Evolutionary conservation across 2,888 invertebrate genomes (phyloP).

Genomic region (Augochlorella aurata): DNA sequence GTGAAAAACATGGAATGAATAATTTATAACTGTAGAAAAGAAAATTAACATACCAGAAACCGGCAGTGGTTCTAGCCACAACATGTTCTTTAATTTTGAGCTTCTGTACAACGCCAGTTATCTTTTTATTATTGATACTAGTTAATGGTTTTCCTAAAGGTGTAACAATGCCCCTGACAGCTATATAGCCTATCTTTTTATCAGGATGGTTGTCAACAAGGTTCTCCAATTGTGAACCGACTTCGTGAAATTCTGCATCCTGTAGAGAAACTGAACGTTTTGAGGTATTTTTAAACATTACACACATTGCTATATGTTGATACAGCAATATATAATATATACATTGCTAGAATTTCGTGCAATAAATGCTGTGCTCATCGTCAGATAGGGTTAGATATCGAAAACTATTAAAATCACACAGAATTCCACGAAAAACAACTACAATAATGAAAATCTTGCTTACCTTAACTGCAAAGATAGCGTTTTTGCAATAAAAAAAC

Average conservation of each 20-base stretch:
- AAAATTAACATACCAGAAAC: conserved; percentile 86
- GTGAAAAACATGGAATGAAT: not conserved
- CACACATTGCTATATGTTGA: not conserved
- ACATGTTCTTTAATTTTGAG: conserved; percentile 92
- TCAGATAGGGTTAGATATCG: not conserved
- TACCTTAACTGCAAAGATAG: conserved; percentile 88
- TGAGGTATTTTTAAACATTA: conserved; percentile 33
- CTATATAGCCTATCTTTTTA: conserved; percentile 88
- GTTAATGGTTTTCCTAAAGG: conserved; percentile 89
- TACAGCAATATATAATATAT: too few relatives aligned
- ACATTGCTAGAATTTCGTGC: not conserved
- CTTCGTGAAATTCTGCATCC: conserved; percentile 88
- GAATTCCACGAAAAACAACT: conserved; percentile 9
- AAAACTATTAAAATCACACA: not conserved
- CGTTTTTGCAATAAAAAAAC: conserved; percentile 89
- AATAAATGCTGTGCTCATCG: not conserved
- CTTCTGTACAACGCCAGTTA: conserved; percentile 91
- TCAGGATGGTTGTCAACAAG: conserved; percentile 86
- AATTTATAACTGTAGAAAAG: not conserved
- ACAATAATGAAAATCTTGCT: conserved; percentile 50
- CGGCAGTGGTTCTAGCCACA: conserved; percentile 91
- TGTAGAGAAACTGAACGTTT: conserved; percentile 73
- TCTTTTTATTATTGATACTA: conserved; percentile 88
- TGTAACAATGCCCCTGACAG: conserved; percentile 89
- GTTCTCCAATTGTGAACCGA: conserved; percentile 86